Evolutionary conservation across 23 tunicate genomes (phyloP).

Genomic region (Trididemnum clinides): DNA sequence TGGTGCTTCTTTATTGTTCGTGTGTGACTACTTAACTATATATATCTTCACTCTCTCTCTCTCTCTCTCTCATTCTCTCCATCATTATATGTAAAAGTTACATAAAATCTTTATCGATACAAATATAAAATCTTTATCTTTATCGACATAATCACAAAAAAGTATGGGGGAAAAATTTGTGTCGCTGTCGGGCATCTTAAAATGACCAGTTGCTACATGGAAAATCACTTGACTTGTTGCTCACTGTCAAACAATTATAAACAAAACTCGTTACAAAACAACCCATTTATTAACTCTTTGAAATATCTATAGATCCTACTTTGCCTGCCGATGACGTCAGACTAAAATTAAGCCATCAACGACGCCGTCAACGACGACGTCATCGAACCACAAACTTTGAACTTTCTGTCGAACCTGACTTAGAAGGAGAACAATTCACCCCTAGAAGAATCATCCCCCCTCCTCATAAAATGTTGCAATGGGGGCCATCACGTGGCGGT

Average conservation of each 20-base stretch:
- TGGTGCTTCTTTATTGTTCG: too few relatives aligned
- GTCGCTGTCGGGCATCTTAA: background rate
- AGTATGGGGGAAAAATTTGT: too few relatives aligned
- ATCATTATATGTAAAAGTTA: too few relatives aligned
- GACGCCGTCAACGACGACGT: constrained; percentile 8
- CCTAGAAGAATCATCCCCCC: constrained; percentile 17
- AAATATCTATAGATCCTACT: background rate
- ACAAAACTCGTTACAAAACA: background rate
- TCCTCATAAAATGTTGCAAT: constrained; percentile 39
- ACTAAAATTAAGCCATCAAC: background rate
- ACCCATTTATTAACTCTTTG: background rate
- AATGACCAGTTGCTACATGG: background rate
- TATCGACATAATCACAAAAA: too few relatives aligned
- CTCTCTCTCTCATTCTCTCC: too few relatives aligned
- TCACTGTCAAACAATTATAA: too few relatives aligned
- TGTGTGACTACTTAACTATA: too few relatives aligned
- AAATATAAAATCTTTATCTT: too few relatives aligned
- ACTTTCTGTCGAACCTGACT: background rate
- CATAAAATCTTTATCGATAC: too few relatives aligned
- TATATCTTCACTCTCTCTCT: too few relatives aligned
- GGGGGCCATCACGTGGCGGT: background rate
- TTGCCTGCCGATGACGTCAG: background rate
- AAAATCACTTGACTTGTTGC: background rate
- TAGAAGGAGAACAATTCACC: background rate
- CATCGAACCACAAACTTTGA: background rate